Conservation (phyloP, 1,140 invertebrate species). For the Euwallacea fornicatus region DNA sequence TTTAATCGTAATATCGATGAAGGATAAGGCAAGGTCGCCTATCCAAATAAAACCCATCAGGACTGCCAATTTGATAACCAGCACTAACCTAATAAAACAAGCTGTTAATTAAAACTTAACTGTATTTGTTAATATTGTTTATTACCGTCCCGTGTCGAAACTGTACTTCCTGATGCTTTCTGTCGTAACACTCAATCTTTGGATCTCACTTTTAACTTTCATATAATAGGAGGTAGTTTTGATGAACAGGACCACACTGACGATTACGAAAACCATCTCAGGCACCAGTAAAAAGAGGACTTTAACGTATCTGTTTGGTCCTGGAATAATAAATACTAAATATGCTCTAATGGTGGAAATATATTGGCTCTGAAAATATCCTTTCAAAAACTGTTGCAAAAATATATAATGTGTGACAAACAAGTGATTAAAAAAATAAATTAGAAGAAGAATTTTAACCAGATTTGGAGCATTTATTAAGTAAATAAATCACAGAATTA, state of each 20-base stretch:
- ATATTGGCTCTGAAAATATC: too few species aligned
- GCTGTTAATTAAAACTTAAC: neutral
- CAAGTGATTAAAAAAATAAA: too few species aligned
- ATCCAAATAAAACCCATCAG: conserved; percentile 64
- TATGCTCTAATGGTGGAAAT: too few species aligned
- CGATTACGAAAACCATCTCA: conserved; percentile 61
- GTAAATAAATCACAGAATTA: too few species aligned
- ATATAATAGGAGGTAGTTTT: conserved; percentile 67
- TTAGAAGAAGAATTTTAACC: too few species aligned
- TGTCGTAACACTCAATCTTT: conserved; percentile 54
- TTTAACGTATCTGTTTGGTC: too few species aligned
- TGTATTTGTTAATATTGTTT: neutral
- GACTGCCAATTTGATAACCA: conserved; percentile 62
- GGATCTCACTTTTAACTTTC: conserved; percentile 69
- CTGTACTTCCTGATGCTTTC: conserved; percentile 30
- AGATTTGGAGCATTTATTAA: too few species aligned
- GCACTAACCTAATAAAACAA: conserved; percentile 54
- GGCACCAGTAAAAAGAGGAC: conserved; percentile 54
- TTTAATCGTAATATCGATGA: conserved; percentile 33
- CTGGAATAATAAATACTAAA: too few species aligned
- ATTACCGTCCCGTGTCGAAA: conserved; percentile 39
- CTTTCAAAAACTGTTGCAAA: too few species aligned
- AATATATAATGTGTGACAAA: too few species aligned
- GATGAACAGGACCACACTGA: conserved; percentile 68
- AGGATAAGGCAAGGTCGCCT: conserved; percentile 56